Conservation (phyloP, 1,140 invertebrate genomes). For the Drosophila sturtevanti region DNA sequence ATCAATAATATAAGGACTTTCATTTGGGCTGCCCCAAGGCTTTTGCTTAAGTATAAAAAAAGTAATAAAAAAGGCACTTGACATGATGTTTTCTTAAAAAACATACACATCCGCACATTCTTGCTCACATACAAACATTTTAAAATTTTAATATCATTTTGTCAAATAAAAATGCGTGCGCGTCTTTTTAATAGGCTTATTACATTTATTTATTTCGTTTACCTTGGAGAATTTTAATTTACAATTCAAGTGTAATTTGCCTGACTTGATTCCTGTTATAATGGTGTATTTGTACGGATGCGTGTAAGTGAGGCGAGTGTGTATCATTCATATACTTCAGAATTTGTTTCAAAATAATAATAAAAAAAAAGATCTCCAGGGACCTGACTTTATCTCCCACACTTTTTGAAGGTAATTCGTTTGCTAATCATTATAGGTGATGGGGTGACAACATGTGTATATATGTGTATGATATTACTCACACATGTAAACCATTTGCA, state of each 20-base stretch:
- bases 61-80: constrained; percentile 54
- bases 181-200: constrained; percentile 61
- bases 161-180: constrained; percentile 19
- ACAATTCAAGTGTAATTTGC: constrained; percentile 34
- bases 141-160: constrained; percentile 26
- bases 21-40: constrained; percentile 18
- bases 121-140: background rate
- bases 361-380: background rate
- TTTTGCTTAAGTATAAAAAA: constrained; percentile 18
- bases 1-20: constrained; percentile 21
- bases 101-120: background rate
- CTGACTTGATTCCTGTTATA: background rate
- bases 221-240: constrained; percentile 74
- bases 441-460: constrained; percentile 14
- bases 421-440: background rate
- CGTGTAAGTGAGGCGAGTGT: background rate
- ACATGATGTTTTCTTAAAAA: constrained; percentile 45
- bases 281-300: background rate
- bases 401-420: background rate
- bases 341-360: background rate
- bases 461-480: constrained; percentile 24
- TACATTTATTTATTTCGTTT: constrained; percentile 60
- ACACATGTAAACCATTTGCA: constrained; percentile 4
- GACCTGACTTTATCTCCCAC: background rate
- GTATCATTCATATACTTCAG: constrained; percentile 20